These are phyloP conservation scores for Zoanthus gigantus DNA, from an alignment of 92 coral and sea anemone genomes.

Conservation along the genomic window DNA sequence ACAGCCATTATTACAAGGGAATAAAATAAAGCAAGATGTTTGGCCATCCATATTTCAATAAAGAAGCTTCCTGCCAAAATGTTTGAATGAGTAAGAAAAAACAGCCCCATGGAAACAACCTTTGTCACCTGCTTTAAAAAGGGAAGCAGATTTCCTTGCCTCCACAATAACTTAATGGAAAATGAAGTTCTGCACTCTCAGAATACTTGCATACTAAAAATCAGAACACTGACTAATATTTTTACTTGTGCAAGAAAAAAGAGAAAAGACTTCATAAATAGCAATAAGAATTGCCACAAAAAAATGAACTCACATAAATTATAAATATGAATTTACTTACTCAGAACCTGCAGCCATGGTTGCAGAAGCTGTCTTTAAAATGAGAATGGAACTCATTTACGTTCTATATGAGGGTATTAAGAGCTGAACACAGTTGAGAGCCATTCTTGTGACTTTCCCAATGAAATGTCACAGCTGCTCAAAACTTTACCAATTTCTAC, in stretches of 20 bases:
- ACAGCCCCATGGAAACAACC: slow-evolving; percentile 21
- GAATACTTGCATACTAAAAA: not conserved
- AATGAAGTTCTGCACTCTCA: not conserved
- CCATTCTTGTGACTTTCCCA: slow-evolving; percentile 42
- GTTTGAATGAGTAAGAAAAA: not conserved
- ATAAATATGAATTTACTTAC: slow-evolving; percentile 70
- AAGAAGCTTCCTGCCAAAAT: slow-evolving; percentile 3
- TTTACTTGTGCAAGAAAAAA: not conserved
- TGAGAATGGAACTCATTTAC: slow-evolving; percentile 60
- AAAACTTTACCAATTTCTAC: slow-evolving; percentile 15
- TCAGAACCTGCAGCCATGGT: slow-evolving; percentile 98
- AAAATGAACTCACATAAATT: not conserved
- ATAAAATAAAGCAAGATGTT: not conserved
- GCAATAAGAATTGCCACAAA: not conserved
- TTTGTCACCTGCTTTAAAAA: not conserved
- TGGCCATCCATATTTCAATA: not conserved
- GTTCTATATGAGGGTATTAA: slow-evolving; percentile 28
- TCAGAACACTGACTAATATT: not conserved
- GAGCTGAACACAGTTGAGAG: slow-evolving; percentile 8
- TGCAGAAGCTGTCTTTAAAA: slow-evolving; percentile 61
- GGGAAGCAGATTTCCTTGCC: not conserved
- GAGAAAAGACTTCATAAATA: not conserved
- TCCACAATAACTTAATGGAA: not conserved
- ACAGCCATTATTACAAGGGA: not conserved
- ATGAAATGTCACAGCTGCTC: slow-evolving; percentile 42